These are phyloP conservation scores for Lineus longissimus DNA, from an alignment of 1,140 invertebrate species.

Conservation along the genomic window DNA sequence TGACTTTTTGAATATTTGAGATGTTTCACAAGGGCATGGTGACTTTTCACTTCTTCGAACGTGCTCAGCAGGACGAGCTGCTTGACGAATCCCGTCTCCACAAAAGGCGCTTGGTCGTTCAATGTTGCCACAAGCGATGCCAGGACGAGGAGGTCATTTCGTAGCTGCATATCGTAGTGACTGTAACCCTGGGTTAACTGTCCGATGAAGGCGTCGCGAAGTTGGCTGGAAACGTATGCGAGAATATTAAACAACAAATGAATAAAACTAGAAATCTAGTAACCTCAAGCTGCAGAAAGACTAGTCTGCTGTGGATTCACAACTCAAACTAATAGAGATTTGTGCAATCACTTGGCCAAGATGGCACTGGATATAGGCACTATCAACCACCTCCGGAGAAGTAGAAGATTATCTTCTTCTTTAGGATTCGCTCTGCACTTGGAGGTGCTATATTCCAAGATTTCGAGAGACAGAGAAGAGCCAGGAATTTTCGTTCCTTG, in stretches of 20 bases:
- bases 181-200: conserved; percentile 50
- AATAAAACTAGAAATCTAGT: not conserved
- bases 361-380: too few relatives aligned
- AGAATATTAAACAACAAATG: too few relatives aligned
- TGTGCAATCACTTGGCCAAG: too few relatives aligned
- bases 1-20: conserved; percentile 47
- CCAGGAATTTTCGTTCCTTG: too few relatives aligned
- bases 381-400: too few relatives aligned
- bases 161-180: conserved; percentile 50
- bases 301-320: too few relatives aligned
- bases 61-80: conserved; percentile 52
- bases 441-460: too few relatives aligned
- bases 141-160: conserved; percentile 52
- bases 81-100: conserved; percentile 53
- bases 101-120: conserved; percentile 48
- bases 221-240: conserved; percentile 34
- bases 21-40: conserved; percentile 50
- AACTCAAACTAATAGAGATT: too few relatives aligned
- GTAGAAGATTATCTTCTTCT: too few relatives aligned
- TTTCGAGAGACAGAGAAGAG: too few relatives aligned
- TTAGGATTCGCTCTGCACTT: too few relatives aligned
- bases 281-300: too few relatives aligned
- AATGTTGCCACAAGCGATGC: conserved; percentile 37
- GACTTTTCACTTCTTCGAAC: conserved; percentile 55
- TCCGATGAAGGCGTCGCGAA: conserved; percentile 51